Conservation (phyloP, 2,113 vertebrate genomes). For the Upupa epops region DNA sequence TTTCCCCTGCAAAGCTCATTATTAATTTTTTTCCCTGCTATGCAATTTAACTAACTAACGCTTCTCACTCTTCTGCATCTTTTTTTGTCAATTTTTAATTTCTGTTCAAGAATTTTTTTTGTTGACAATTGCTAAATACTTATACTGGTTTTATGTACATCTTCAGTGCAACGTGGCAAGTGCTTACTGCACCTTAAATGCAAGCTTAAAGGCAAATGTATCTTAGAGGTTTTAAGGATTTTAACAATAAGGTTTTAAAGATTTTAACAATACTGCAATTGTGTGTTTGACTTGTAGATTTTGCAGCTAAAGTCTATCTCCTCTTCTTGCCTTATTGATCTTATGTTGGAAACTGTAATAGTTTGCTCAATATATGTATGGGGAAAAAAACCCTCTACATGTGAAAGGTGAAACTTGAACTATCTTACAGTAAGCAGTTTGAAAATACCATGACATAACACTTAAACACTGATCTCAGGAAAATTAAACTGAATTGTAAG, state of each 20-base stretch:
- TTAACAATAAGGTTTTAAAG: too few species aligned
- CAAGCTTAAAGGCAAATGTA: not conserved
- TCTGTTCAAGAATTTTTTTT: not conserved
- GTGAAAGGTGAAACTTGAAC: not conserved
- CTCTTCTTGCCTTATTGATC: not conserved
- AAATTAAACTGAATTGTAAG: not conserved
- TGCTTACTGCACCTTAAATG: not conserved
- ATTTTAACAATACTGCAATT: not conserved
- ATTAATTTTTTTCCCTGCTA: not conserved
- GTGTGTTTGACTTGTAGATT: not conserved
- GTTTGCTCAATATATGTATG: not conserved
- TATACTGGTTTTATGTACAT: not conserved
- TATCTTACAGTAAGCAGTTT: not conserved
- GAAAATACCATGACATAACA: not conserved
- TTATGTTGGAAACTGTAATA: not conserved
- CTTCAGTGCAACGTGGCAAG: not conserved
- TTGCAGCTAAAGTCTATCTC: not conserved
- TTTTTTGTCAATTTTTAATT: not conserved
- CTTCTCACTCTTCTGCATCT: not conserved
- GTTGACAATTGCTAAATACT: not conserved
- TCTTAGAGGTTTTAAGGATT: not conserved
- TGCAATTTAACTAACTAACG: not conserved
- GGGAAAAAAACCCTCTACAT: not conserved
- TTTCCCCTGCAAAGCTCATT: not conserved
- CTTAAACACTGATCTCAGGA: not conserved